A percentile compares a stretch with the other conserved stretches of the same genome.
These are phyloP conservation scores for Apis florea DNA, from an alignment of 1,140 invertebrate species.

Conservation along the genomic window DNA sequence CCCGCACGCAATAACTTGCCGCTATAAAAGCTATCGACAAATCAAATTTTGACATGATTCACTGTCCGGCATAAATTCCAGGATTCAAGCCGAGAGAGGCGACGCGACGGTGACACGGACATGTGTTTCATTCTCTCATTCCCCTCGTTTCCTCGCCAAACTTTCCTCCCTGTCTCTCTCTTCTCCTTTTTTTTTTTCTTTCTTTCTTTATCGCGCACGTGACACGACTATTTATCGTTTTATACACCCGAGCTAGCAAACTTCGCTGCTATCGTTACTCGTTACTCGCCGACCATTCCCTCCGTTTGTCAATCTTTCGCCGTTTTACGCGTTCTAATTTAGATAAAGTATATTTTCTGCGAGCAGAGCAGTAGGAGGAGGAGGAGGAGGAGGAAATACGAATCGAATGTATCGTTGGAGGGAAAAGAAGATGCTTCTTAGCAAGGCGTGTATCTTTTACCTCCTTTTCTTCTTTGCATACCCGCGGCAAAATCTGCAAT, in stretches of 20 bases:
- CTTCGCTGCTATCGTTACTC: slow-evolving; percentile 66
- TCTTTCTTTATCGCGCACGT: slow-evolving; percentile 56
- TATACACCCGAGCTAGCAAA: slow-evolving; percentile 68
- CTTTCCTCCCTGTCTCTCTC: slow-evolving; percentile 34
- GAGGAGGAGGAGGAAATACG: not conserved
- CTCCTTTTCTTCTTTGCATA: slow-evolving; percentile 43
- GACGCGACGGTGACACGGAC: slow-evolving; percentile 76
- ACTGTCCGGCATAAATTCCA: slow-evolving; percentile 79
- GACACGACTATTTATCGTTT: slow-evolving; percentile 74
- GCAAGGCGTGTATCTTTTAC: slow-evolving; percentile 35
- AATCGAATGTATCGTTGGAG: slow-evolving; percentile 19
- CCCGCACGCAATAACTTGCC: slow-evolving; percentile 80
- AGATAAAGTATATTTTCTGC: slow-evolving; percentile 11
- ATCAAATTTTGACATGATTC: slow-evolving; percentile 81
- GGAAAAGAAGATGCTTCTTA: slow-evolving; percentile 1
- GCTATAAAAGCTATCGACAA: slow-evolving; percentile 81
- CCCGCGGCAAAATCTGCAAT: slow-evolving; percentile 68
- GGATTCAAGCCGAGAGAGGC: slow-evolving; percentile 74
- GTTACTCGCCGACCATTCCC: slow-evolving; percentile 50
- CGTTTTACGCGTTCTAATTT: slow-evolving; percentile 9
- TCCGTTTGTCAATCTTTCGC: slow-evolving; percentile 6
- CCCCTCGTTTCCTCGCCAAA: slow-evolving; percentile 42
- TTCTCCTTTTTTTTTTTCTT: not conserved
- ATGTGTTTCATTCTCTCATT: slow-evolving; percentile 75
- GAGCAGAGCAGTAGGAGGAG: slow-evolving; percentile 11